Evolutionary conservation across 2,113 vertebrate species (phyloP).

Genomic region (Cheirogaleus medius): DNA sequence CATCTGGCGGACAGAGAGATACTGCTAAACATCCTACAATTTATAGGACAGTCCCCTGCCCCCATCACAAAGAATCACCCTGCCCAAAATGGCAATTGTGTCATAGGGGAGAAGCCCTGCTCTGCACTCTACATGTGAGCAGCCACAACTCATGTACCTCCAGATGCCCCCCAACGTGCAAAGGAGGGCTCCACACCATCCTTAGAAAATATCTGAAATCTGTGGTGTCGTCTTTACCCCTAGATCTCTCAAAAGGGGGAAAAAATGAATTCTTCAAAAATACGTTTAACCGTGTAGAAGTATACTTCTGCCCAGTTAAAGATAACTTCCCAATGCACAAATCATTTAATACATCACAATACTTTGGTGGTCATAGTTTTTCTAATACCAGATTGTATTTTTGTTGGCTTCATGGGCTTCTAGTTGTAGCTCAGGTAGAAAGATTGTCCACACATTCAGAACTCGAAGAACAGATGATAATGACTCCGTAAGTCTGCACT

Average conservation of each 20-base stretch:
- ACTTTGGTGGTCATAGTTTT: neutral
- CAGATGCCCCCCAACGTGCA: neutral
- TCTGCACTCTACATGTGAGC: neutral
- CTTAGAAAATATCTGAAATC: neutral
- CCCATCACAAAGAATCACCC: neutral
- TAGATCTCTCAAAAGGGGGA: neutral
- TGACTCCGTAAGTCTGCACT: constrained; percentile 41
- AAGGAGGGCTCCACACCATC: neutral
- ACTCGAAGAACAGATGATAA: neutral
- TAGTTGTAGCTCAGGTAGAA: neutral
- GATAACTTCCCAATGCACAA: neutral
- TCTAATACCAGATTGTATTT: neutral
- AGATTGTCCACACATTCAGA: neutral
- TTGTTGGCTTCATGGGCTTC: neutral
- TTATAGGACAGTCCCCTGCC: neutral
- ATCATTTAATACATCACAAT: neutral
- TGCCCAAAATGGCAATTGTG: neutral
- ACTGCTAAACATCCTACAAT: neutral
- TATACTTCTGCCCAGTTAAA: neutral
- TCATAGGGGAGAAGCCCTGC: neutral
- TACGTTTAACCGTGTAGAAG: neutral
- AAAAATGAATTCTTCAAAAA: neutral
- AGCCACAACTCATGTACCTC: neutral
- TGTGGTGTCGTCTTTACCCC: neutral
- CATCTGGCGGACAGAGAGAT: neutral